phyloP scores from a whole-genome alignment of 2,113 vertebrate genomes.

The Himantopus leucocephalus region DNA sequence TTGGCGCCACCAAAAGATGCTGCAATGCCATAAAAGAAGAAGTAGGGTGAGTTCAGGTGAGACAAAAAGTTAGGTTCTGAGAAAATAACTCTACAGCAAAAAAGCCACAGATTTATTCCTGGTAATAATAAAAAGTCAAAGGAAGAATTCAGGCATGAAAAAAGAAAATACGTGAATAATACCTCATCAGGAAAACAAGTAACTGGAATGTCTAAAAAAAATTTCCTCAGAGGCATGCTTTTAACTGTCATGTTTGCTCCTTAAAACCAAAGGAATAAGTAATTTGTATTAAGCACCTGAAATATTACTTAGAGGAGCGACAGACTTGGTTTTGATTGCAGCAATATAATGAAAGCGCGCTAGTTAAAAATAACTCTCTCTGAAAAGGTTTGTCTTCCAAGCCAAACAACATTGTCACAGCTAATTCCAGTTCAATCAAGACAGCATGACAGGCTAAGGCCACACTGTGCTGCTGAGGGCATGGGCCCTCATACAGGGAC shows the following conservation, averaged over 20 bases:
- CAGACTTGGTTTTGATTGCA: not conserved
- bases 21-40: not conserved
- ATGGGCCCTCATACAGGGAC: not conserved
- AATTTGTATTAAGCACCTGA: not conserved
- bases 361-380: not conserved
- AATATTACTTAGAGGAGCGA: not conserved
- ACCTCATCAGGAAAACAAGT: not conserved
- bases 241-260: not conserved
- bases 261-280: not conserved
- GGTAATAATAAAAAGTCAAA: not conserved
- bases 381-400: not conserved
- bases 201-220: not conserved
- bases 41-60: not conserved
- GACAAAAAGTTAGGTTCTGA: not conserved
- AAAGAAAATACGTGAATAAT: constrained; percentile 20
- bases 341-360: not conserved
- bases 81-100: not conserved
- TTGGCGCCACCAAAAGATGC: not conserved
- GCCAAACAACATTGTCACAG: not conserved
- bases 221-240: not conserved
- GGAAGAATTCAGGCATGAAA: not conserved
- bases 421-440: not conserved
- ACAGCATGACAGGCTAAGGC: not conserved
- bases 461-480: not conserved
- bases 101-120: not conserved